phyloP scores from a whole-genome alignment of 2,888 invertebrate genomes.

The Hydraecia micacea region DNA sequence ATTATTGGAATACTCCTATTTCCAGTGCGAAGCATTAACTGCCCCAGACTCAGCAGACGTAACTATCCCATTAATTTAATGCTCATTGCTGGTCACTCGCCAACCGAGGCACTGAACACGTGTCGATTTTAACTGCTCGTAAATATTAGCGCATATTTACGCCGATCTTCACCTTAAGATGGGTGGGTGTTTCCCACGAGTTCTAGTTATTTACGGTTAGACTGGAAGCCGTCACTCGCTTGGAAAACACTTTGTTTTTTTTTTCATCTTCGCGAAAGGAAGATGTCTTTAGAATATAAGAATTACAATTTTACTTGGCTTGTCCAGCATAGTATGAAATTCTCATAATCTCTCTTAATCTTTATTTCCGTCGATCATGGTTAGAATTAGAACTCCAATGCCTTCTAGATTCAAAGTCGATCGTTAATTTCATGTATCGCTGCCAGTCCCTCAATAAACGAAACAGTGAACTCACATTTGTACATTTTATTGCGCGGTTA shows the following conservation, averaged over 20 bases:
- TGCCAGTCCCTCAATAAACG: constrained; percentile 11
- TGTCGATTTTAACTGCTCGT: constrained; percentile 60
- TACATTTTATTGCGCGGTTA: constrained; percentile 42
- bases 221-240: constrained; percentile 24
- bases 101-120: constrained; percentile 51
- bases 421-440: constrained; percentile 18
- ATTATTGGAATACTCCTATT: constrained; percentile 15
- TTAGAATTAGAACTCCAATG: neutral
- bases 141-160: constrained; percentile 60
- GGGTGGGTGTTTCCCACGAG: constrained; percentile 42
- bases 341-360: neutral
- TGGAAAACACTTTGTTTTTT: neutral
- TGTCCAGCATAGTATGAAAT: neutral
- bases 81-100: constrained; percentile 54
- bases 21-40: constrained; percentile 24
- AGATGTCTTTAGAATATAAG: neutral
- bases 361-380: neutral
- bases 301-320: neutral
- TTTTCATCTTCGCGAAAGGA: neutral
- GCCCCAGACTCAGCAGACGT: constrained; percentile 21
- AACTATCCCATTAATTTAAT: constrained; percentile 56
- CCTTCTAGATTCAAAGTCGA: neutral
- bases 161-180: constrained; percentile 50
- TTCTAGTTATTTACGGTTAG: constrained; percentile 36
- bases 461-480: constrained; percentile 35